phyloP scores from a whole-genome alignment of 2,113 vertebrate species.

The Podilymbus podiceps region DNA sequence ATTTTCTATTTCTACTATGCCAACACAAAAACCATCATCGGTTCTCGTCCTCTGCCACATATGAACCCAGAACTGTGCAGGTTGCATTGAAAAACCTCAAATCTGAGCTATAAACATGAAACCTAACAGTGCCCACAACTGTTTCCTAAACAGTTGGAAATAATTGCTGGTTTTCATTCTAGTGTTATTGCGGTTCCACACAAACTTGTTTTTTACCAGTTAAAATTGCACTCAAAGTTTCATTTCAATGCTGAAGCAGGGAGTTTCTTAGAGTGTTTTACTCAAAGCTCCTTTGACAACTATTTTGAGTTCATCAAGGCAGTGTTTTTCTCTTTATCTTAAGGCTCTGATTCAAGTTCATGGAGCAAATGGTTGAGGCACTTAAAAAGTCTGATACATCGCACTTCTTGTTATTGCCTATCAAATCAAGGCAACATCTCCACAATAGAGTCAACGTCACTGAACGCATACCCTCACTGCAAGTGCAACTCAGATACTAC shows the following conservation, averaged over 20 bases:
- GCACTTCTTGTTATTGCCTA: not conserved
- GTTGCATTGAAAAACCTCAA: not conserved
- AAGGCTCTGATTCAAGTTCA: not conserved
- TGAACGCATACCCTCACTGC: too few relatives aligned
- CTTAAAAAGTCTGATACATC: not conserved
- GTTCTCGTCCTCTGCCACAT: not conserved
- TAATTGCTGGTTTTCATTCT: not conserved
- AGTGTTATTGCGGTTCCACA: not conserved
- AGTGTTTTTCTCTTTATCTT: not conserved
- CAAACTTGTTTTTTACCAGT: not conserved
- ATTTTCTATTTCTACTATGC: constrained; percentile 7
- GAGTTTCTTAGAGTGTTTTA: not conserved
- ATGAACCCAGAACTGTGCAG: not conserved
- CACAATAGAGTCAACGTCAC: not conserved
- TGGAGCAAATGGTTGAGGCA: not conserved
- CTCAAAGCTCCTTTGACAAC: not conserved
- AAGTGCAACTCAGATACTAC: not conserved
- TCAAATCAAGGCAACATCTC: not conserved
- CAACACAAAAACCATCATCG: not conserved
- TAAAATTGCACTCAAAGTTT: not conserved
- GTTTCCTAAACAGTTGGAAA: not conserved
- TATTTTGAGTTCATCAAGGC: not conserved
- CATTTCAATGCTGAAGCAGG: not conserved
- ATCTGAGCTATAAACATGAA: not conserved
- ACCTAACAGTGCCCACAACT: not conserved